phyloP scores from a whole-genome alignment of 2,888 invertebrate species.

The Rapana venosa region DNA sequence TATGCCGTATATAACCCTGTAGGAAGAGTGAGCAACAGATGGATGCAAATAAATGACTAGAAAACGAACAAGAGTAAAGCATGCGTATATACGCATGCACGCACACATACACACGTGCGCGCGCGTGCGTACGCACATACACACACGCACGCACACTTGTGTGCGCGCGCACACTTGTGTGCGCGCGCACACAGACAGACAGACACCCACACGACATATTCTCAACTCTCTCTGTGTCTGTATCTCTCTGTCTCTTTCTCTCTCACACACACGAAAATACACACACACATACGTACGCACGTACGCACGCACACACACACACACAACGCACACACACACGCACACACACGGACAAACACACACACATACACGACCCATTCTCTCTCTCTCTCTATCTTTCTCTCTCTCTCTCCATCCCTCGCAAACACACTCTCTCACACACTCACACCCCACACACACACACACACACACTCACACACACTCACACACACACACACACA shows the following conservation, averaged over 20 bases:
- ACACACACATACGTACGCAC: background rate
- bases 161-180: background rate
- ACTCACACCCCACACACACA: too few species aligned
- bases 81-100: too few species aligned
- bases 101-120: background rate
- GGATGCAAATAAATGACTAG: background rate
- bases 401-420: too few species aligned
- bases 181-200: background rate
- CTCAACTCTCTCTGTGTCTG: too few species aligned
- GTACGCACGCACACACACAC: background rate
- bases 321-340: background rate
- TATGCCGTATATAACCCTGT: background rate
- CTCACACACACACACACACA: background rate
- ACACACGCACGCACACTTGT: background rate
- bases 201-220: too few species aligned
- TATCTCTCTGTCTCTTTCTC: too few species aligned
- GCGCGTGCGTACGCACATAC: background rate
- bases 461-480: background rate
- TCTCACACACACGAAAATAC: too few species aligned
- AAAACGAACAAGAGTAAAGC: background rate
- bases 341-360: too few species aligned
- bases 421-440: too few species aligned
- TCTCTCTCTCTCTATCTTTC: too few species aligned
- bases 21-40: background rate
- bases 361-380: too few species aligned